Conservation (phyloP, 92 coral and sea anemone genomes). For the Muricea muricata region DNA sequence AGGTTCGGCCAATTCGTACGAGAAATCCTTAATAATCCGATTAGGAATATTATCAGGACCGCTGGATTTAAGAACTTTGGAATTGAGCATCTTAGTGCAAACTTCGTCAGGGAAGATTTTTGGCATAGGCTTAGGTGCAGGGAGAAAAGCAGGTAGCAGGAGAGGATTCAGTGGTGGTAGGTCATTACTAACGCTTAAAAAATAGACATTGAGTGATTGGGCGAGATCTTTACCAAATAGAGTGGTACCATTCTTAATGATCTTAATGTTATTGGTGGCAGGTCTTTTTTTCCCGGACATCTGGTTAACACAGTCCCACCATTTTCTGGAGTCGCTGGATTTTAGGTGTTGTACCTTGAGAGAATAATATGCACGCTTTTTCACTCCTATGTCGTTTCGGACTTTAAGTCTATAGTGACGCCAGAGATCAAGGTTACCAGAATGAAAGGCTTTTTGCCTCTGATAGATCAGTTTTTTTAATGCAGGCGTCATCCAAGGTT, state of each 20-base stretch:
- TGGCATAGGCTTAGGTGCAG: neutral
- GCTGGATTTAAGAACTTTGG: neutral
- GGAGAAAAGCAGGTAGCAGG: neutral
- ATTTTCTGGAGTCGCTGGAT: neutral
- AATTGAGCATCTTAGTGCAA: neutral
- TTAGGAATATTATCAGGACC: slow-evolving; percentile 1
- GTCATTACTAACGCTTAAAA: neutral
- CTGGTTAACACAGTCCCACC: slow-evolving; percentile 1
- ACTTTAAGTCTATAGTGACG: neutral
- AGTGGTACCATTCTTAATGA: neutral
- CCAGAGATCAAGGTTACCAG: neutral
- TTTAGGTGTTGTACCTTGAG: neutral
- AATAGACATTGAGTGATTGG: neutral
- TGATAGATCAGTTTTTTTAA: neutral
- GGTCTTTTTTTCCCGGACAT: slow-evolving; percentile 1
- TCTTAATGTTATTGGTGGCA: neutral
- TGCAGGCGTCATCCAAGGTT: neutral
- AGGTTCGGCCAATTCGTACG: slow-evolving; percentile 1
- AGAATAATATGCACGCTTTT: neutral
- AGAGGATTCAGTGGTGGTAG: neutral
- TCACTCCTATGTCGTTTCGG: neutral
- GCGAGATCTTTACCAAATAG: neutral
- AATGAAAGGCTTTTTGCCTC: neutral
- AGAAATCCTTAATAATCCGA: neutral
- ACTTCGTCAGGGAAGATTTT: neutral